These are phyloP conservation scores for Paracanthobrama guichenoti DNA, from an alignment of 2,113 vertebrate genomes.

Conservation along the genomic window DNA sequence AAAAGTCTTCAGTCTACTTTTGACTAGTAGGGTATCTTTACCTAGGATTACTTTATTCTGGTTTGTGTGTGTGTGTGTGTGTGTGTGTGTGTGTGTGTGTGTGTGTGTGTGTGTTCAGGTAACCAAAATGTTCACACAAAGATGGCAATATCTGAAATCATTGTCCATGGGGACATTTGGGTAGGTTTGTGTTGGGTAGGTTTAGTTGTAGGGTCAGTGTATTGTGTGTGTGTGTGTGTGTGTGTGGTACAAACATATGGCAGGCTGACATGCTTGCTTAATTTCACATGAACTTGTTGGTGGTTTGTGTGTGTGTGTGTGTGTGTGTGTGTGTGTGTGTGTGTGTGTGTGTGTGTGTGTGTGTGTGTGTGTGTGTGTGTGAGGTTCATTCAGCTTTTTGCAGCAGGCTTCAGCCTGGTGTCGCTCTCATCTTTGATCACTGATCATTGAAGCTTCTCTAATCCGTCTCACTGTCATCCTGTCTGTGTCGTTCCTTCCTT, in stretches of 20 bases:
- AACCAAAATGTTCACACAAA: too few species aligned
- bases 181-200: too few species aligned
- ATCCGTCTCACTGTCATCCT: constrained; percentile 77
- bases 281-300: neutral
- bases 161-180: too few species aligned
- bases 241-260: constrained; percentile 15
- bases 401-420: constrained; percentile 9
- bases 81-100: too few species aligned
- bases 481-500: constrained; percentile 75
- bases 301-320: neutral
- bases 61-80: neutral
- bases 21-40: neutral
- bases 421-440: constrained; percentile 74
- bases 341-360: constrained; percentile 53
- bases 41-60: neutral
- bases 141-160: too few species aligned
- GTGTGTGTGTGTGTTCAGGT: too few species aligned
- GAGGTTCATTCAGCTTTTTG: constrained; percentile 16
- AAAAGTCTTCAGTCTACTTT: neutral
- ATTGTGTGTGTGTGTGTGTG: neutral
- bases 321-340: constrained; percentile 27
- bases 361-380: constrained; percentile 28
- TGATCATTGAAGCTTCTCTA: constrained; percentile 78
- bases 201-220: too few species aligned
- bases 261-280: neutral